These are phyloP conservation scores for Drosophila pectinifera DNA, from an alignment of 1,140 invertebrate species.

Conservation along the genomic window DNA sequence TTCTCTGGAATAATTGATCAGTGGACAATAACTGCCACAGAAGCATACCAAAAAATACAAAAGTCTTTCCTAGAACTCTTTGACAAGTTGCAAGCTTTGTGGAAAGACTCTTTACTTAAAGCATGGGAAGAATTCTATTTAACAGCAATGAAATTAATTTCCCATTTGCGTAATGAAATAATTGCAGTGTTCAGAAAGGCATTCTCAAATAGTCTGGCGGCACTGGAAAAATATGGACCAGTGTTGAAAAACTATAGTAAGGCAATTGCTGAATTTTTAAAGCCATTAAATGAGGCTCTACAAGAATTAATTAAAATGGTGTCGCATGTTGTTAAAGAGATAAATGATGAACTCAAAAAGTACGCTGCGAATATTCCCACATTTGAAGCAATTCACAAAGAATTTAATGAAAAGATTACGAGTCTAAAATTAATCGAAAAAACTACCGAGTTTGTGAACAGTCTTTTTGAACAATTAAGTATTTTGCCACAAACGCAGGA, in stretches of 20 bases:
- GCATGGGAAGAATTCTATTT: slow-evolving; percentile 61
- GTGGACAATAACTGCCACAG: slow-evolving; percentile 85
- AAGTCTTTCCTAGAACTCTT: slow-evolving; percentile 65
- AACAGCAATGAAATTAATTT: slow-evolving; percentile 41
- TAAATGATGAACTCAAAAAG: slow-evolving; percentile 85
- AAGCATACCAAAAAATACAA: slow-evolving; percentile 85
- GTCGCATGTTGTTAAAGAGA: slow-evolving; percentile 85
- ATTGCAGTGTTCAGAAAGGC: slow-evolving; percentile 41
- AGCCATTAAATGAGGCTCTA: slow-evolving; percentile 86
- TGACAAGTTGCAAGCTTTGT: slow-evolving; percentile 86
- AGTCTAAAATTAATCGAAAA: slow-evolving; percentile 85
- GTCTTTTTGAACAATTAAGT: slow-evolving; percentile 85
- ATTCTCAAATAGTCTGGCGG: slow-evolving; percentile 50
- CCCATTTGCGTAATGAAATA: slow-evolving; percentile 54
- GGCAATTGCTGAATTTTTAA: slow-evolving; percentile 86
- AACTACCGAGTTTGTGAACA: slow-evolving; percentile 85
- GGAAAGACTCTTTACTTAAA: slow-evolving; percentile 86
- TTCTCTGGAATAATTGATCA: slow-evolving; percentile 85
- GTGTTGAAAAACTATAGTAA: slow-evolving; percentile 88
- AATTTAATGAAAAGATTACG: slow-evolving; percentile 56
- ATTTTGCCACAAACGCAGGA: slow-evolving; percentile 86
- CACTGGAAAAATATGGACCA: slow-evolving; percentile 86
- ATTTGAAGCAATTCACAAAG: slow-evolving; percentile 54
- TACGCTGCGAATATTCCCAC: slow-evolving; percentile 86
- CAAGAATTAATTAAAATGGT: slow-evolving; percentile 85